Percentiles rank a stretch among this genome's conserved stretches.
phyloP scores from a whole-genome alignment of 1,140 invertebrate species.

The Eumaeus atala region DNA sequence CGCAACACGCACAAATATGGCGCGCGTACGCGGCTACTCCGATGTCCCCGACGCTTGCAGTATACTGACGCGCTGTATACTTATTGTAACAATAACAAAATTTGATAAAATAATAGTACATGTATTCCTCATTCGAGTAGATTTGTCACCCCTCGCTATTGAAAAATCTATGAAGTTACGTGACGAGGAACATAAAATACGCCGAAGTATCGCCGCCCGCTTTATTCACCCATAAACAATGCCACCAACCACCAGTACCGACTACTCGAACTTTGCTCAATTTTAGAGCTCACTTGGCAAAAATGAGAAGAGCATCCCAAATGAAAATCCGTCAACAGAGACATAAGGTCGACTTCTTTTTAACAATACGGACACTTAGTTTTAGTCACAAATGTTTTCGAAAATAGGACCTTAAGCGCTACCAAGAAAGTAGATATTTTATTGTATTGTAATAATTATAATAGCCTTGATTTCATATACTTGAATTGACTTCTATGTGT shows the following conservation, averaged over 20 bases:
- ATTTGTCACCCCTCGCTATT: too few species aligned
- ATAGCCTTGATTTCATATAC: neutral
- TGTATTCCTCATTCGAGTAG: neutral
- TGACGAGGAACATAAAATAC: constrained; percentile 31
- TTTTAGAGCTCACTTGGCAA: constrained; percentile 40
- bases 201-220: too few species aligned
- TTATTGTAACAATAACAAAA: constrained; percentile 1
- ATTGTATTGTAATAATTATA: constrained; percentile 16
- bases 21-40: too few species aligned
- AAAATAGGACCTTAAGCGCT: neutral
- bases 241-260: constrained; percentile 38
- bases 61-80: too few species aligned
- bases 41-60: too few species aligned
- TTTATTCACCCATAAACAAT: constrained; percentile 56
- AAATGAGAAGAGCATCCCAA: constrained; percentile 30
- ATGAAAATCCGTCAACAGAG: neutral
- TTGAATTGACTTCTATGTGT: constrained; percentile 16
- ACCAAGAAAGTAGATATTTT: neutral
- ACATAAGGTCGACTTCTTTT: too few species aligned
- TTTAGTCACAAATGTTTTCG: neutral
- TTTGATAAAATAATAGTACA: neutral
- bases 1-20: too few species aligned
- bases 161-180: constrained; percentile 24
- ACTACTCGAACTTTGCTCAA: constrained; percentile 36
- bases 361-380: neutral